A percentile compares a stretch with the other conserved stretches of the same genome.
phyloP scores from a whole-genome alignment of 2,797 vertebrate genomes.

The Garrulus glandarius region DNA sequence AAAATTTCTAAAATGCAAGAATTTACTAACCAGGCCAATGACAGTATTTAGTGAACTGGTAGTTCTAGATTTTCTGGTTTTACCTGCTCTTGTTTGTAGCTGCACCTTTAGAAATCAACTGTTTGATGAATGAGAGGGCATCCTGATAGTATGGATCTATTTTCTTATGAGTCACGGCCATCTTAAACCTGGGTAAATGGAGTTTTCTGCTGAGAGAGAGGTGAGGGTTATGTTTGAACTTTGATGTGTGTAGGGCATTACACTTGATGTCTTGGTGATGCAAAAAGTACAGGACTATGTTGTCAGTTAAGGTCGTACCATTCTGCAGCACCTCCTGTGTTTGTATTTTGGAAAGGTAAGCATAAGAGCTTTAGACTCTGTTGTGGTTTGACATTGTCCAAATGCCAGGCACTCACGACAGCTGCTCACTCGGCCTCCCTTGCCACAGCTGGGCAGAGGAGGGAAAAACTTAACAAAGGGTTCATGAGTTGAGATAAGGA shows the following conservation, averaged over 20 bases:
- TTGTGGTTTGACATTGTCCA: neutral
- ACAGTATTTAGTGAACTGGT: neutral
- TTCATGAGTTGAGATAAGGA: neutral
- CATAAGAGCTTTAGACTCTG: neutral
- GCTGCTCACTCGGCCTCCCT: neutral
- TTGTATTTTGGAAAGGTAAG: neutral
- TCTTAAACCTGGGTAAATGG: neutral
- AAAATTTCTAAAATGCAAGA: neutral
- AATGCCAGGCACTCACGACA: neutral
- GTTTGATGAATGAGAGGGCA: neutral
- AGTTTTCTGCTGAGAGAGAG: neutral
- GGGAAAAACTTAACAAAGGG: neutral
- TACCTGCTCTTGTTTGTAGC: neutral
- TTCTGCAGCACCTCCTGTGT: neutral
- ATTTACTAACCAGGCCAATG: neutral
- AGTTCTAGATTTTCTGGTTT: neutral
- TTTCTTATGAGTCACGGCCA: neutral
- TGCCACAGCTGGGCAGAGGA: neutral
- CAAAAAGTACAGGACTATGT: neutral
- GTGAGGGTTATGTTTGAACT: neutral
- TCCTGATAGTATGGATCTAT: neutral
- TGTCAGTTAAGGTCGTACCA: neutral
- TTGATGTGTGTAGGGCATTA: neutral
- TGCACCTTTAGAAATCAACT: neutral
- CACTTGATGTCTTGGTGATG: neutral